These are phyloP conservation scores for Drosophila biarmipes DNA, from an alignment of 1,140 invertebrate species.

Conservation along the genomic window DNA sequence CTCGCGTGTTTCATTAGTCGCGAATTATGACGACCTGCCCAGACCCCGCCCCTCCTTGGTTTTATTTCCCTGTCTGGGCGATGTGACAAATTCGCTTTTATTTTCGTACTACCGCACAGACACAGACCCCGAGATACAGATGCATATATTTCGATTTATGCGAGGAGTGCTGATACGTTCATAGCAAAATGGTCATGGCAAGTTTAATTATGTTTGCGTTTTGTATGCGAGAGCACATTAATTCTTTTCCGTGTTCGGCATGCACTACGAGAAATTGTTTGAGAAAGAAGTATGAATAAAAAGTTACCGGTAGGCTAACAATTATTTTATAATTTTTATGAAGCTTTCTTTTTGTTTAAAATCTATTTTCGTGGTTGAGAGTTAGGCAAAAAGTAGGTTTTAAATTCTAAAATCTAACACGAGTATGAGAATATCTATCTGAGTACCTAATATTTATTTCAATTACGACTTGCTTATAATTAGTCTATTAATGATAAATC, in stretches of 20 bases:
- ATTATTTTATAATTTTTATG: too few relatives aligned
- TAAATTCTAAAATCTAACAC: too few relatives aligned
- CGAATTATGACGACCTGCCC: constrained; percentile 65
- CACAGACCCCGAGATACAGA: constrained; percentile 47
- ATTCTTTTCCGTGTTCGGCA: constrained; percentile 56
- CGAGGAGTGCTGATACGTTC: constrained; percentile 16
- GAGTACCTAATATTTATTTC: too few relatives aligned
- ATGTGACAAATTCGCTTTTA: constrained; percentile 78
- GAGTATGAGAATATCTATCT: too few relatives aligned
- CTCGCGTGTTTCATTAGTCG: constrained; percentile 76
- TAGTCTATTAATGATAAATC: too few relatives aligned
- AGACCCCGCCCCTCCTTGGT: neutral
- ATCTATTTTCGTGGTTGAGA: too few relatives aligned
- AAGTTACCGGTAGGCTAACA: too few relatives aligned
- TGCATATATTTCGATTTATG: constrained; percentile 19
- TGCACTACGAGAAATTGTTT: constrained; percentile 24
- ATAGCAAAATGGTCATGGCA: constrained; percentile 65
- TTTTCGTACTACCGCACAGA: constrained; percentile 60
- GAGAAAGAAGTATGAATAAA: neutral
- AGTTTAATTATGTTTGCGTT: constrained; percentile 80
- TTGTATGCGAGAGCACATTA: constrained; percentile 60
- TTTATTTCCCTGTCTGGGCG: constrained; percentile 25
- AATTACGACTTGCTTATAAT: too few relatives aligned
- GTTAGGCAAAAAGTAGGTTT: too few relatives aligned
- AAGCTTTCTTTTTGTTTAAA: too few relatives aligned